These are phyloP conservation scores for Calliphora vicina DNA, from an alignment of 1,140 invertebrate species.

Conservation along the genomic window DNA sequence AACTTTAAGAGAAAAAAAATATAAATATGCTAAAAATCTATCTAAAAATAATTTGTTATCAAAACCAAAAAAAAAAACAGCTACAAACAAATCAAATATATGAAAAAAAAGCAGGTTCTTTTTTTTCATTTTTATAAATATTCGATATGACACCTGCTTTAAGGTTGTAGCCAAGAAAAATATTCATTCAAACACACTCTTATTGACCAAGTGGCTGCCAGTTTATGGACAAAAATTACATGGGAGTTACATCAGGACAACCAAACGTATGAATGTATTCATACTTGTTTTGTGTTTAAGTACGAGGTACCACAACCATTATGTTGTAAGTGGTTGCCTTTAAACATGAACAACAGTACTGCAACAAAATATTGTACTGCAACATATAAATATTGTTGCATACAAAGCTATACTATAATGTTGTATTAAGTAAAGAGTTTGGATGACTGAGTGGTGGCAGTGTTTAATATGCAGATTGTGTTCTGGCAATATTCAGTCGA, in stretches of 20 bases:
- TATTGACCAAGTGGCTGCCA: background rate
- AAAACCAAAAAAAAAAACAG: conserved; percentile 1
- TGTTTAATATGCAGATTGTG: conserved; percentile 1
- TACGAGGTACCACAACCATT: background rate
- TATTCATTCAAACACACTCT: background rate
- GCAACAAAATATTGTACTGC: no score
- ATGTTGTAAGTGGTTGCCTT: background rate
- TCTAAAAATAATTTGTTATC: conserved; percentile 2
- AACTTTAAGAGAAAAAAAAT: background rate
- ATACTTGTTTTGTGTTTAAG: no score
- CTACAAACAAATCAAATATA: background rate
- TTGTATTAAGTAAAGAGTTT: no score
- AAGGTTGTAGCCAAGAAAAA: background rate
- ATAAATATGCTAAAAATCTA: background rate
- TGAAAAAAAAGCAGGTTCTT: background rate
- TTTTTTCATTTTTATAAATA: background rate
- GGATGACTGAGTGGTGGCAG: background rate
- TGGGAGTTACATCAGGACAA: background rate
- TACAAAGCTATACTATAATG: background rate
- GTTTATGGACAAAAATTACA: background rate
- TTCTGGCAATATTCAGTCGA: background rate
- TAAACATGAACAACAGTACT: background rate
- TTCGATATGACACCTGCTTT: background rate
- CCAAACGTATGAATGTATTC: background rate
- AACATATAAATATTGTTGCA: background rate